phyloP scores from a whole-genome alignment of 1,140 invertebrate genomes.

The Maniola jurtina region DNA sequence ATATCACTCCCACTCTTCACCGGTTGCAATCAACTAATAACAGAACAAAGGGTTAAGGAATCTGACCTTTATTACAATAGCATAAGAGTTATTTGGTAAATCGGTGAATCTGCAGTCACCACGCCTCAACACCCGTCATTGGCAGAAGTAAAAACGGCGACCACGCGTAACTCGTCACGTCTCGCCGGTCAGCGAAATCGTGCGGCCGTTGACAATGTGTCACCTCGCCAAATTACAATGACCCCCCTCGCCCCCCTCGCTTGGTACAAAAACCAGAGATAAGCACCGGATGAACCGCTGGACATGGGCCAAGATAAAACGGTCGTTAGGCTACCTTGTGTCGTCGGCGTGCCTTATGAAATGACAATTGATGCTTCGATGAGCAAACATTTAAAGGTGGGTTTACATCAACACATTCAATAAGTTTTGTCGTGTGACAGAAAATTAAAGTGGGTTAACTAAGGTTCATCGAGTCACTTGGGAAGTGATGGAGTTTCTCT shows the following conservation, averaged over 20 bases:
- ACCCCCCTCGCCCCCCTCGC: slow-evolving; percentile 42
- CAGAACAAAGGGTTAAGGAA: slow-evolving; percentile 26
- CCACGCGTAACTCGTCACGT: slow-evolving; percentile 76
- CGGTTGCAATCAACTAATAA: slow-evolving; percentile 53
- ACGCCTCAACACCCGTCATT: slow-evolving; percentile 76
- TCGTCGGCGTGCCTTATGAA: slow-evolving; percentile 69
- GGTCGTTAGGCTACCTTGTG: slow-evolving; percentile 45
- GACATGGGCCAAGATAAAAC: slow-evolving; percentile 40
- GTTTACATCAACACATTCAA: background rate
- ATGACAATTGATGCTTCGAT: slow-evolving; percentile 71
- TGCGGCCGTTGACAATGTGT: slow-evolving; percentile 73
- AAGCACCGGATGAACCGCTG: slow-evolving; percentile 18
- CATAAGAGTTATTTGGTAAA: slow-evolving; percentile 44
- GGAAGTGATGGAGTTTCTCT: too few species aligned
- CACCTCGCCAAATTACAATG: slow-evolving; percentile 47
- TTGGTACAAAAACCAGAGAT: slow-evolving; percentile 7
- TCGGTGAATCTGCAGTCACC: slow-evolving; percentile 56
- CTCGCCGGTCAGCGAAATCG: slow-evolving; percentile 73
- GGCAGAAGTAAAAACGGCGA: slow-evolving; percentile 77
- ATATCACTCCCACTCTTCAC: slow-evolving; percentile 72
- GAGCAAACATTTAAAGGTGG: slow-evolving; percentile 50
- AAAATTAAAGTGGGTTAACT: too few species aligned
- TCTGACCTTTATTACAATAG: slow-evolving; percentile 42
- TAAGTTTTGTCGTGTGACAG: background rate
- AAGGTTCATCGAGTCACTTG: too few species aligned